Conservation (phyloP, 2,888 invertebrate genomes). For the Andrena marginata region DNA sequence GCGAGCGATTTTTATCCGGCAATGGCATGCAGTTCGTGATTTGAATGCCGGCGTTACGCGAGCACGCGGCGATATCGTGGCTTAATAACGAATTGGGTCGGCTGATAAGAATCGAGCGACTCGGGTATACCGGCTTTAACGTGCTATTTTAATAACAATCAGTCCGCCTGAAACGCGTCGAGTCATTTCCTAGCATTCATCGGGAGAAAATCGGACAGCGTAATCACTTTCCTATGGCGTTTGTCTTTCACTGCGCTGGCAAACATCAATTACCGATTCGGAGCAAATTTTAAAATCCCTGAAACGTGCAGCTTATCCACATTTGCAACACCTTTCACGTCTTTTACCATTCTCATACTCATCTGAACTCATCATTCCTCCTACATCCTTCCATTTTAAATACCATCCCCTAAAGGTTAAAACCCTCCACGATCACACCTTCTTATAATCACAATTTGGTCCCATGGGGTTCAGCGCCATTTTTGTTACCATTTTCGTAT, state of each 20-base stretch:
- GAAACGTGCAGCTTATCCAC: neutral
- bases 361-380: too few species aligned
- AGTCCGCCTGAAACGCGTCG: neutral
- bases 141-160: conserved; percentile 1
- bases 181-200: conserved; percentile 17
- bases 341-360: too few species aligned
- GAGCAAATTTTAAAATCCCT: too few species aligned
- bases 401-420: too few species aligned
- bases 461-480: too few species aligned
- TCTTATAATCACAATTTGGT: too few species aligned
- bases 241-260: neutral
- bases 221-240: neutral
- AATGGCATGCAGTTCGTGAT: conserved; percentile 27
- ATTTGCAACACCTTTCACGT: too few species aligned
- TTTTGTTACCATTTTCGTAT: too few species aligned
- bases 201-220: neutral
- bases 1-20: conserved; percentile 49
- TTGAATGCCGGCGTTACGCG: conserved; percentile 39
- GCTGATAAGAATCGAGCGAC: conserved; percentile 37
- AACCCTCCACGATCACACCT: too few species aligned
- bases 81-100: conserved; percentile 36
- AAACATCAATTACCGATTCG: neutral
- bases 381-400: too few species aligned
- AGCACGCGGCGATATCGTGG: conserved; percentile 2
- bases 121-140: conserved; percentile 8